Evolutionary conservation across 2,113 vertebrate species (phyloP), one percentile per base, ranked within the genome.

Genomic region (Nothocercus julius): DNA sequence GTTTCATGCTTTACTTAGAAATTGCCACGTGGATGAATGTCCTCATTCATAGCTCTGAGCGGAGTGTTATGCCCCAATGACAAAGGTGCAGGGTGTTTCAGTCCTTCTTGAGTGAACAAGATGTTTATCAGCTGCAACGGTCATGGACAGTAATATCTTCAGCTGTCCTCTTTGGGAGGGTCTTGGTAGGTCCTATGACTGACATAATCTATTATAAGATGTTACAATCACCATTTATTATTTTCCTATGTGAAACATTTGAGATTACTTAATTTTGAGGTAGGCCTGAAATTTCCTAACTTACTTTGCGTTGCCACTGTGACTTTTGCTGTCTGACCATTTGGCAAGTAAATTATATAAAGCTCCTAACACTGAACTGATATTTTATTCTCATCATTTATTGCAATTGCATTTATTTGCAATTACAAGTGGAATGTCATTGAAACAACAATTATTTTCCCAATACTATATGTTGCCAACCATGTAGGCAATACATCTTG

Each of bases 341-440:
- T 91, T 17, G 38, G 42, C 61, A 92, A 91, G 77, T 77, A 90
- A 96, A 85, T 64, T 82, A 45, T 30, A 42, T 58, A 1, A 87
- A 49, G 16, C 56, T 21, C 70, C 54, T 34, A 66, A 40, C 42
- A 58, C 42, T 69, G 93, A 92, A 95, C 84, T 92, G 89, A 76
- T 82, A 32, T 93, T 93, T 95, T 89, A 79, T 92, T 94, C 6
- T 17, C 87, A 38, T 44, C 0, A 68, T 94, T 86, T 93, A 73
- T 95, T 96, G 94, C 45, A 90, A 42, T 90, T 88, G 27, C 17
- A 73, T 47, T 47, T 47, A 47, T 47, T 47, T 47, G 94, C 45
- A 90, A 42, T 90, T 88, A 24, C 40, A 45, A 78, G 30, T 66
- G 38, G 10, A 92, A 78, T 85, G 73, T 47, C 44, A 92, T 63